Evolutionary conservation across 2,888 invertebrate species (phyloP).

Genomic region (Stenodera caucasica): DNA sequence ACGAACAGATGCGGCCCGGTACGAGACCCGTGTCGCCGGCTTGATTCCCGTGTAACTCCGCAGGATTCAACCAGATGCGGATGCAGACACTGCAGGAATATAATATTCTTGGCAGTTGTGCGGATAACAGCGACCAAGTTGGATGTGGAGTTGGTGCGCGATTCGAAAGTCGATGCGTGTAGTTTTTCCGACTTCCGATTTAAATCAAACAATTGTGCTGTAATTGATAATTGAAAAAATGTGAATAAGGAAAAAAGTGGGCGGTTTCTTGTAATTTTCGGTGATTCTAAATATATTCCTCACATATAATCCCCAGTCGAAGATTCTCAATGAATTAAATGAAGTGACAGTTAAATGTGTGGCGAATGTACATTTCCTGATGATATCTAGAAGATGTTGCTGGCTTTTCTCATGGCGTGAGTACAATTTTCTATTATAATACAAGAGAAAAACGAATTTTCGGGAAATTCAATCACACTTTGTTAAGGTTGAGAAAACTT

Average conservation of each 20-base stretch:
- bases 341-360: conserved; percentile 35
- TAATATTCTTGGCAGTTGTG: conserved; percentile 35
- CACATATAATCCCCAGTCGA: too few relatives aligned
- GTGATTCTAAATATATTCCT: conserved; percentile 9
- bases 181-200: too few relatives aligned
- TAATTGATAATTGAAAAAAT: too few relatives aligned
- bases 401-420: conserved; percentile 38
- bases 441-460: too few relatives aligned
- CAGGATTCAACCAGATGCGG: conserved; percentile 27
- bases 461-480: too few relatives aligned
- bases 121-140: conserved; percentile 21
- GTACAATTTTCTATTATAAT: conserved; percentile 29
- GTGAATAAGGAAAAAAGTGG: too few relatives aligned
- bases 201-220: too few relatives aligned
- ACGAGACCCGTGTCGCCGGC: neutral
- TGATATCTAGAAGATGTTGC: conserved; percentile 43
- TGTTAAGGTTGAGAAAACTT: too few relatives aligned
- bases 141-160: conserved; percentile 14
- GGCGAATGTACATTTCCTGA: conserved; percentile 37
- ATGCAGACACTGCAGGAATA: conserved; percentile 31
- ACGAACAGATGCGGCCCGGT: neutral
- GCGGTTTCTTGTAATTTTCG: too few relatives aligned
- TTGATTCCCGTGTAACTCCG: conserved; percentile 15
- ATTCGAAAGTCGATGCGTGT: neutral
- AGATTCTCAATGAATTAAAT: conserved; percentile 38